A percentile compares a stretch with the other conserved stretches of the same genome.
phyloP scores from a whole-genome alignment of 2,888 invertebrate species.

The Rotaria macrura region DNA sequence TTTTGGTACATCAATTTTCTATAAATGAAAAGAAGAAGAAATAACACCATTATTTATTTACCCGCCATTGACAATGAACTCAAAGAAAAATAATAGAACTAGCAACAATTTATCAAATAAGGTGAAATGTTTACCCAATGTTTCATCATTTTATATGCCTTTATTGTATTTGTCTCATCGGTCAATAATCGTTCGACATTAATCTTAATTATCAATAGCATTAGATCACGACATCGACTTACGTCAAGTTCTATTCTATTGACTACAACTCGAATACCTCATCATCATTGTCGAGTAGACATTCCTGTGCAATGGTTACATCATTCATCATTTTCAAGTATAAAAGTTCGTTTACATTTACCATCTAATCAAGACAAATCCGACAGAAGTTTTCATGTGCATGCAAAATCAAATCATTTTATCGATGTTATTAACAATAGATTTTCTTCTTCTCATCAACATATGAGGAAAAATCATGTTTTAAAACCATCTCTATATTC shows the following conservation, averaged over 20 bases:
- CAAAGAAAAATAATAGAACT: background rate
- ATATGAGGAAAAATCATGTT: no score
- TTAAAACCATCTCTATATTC: no score
- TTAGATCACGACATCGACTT: background rate
- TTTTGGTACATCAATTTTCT: conserved; percentile 60
- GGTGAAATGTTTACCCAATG: background rate
- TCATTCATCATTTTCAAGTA: no score
- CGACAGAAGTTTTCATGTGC: no score
- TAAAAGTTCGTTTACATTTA: no score
- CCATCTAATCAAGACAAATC: no score
- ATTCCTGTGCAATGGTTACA: background rate
- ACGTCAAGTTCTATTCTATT: no score
- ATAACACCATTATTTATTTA: background rate
- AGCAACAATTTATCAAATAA: background rate
- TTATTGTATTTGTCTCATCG: background rate
- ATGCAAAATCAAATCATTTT: no score
- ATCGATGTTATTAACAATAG: no score
- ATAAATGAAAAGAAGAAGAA: conserved; percentile 36
- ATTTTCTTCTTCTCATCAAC: no score
- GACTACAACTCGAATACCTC: no score
- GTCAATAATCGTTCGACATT: background rate
- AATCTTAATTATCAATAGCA: background rate
- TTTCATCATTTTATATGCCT: background rate
- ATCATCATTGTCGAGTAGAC: no score
- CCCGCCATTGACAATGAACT: background rate